Evolutionary conservation across 1,140 invertebrate genomes (phyloP), one percentile per base, ranked within the genome.

Genomic region (Tetraneura akinire): DNA sequence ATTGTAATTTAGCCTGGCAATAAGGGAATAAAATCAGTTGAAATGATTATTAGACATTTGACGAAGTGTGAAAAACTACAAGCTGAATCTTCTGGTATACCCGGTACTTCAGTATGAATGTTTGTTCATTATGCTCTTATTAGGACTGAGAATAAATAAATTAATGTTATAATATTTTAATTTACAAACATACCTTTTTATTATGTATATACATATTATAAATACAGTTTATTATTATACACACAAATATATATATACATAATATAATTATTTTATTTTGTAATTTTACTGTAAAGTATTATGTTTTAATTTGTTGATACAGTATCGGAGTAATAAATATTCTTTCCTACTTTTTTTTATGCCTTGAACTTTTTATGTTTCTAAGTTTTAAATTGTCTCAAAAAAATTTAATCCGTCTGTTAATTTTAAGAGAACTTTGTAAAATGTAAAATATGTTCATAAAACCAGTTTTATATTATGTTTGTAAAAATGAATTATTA

Each of bases 1-100:
- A 87, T 88, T 13, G 85, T 94, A 92, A 90, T 89, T 83, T 92
- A 92, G 83, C 89, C 91, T 9, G 90, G 90, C 83, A 90, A 91
- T 29, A 89, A 91, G 76, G 92, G 92, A 82, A 90, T 93, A 71
- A 93, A 92, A 85, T 91, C 91, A 13, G 94, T 93, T 32, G 90
- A 93, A 83, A 89, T 89, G 83, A 91, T 94, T 55, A 92, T 94
- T 62, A 91, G 93, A 84, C 91, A 92, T 83, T 89, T 93, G 84
- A 92, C 92, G 83, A 87, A 88, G 64, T 90, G 89, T 83, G 91
- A 92, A 85, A 87, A 87, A 74, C 66, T 57, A 49, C 49, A 80
- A 57, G 29, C 64, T 4, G 66, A 80, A n/a, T 4, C 11, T 18
- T 26, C 37, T n/a, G 37, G 37, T 60, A 16, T 29, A 47, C 21